Evolutionary conservation across 2,113 vertebrate species (phyloP).

Genomic region (Mustelus asterias): DNA sequence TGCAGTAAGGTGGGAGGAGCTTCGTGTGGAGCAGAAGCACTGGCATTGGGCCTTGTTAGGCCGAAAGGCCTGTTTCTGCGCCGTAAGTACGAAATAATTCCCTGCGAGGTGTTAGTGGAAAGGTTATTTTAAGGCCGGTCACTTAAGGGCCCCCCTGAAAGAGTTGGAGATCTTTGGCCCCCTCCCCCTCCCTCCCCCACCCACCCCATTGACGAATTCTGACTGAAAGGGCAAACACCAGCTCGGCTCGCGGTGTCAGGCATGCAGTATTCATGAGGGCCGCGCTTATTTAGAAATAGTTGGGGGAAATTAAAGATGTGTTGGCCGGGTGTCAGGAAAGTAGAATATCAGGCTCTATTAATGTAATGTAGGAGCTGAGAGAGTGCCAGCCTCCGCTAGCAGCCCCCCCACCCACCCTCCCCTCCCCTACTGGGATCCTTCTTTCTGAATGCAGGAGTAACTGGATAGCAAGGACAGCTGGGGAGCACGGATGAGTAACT

Average conservation of each 20-base stretch:
- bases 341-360: slow-evolving; percentile 32
- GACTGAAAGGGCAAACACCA: not conserved
- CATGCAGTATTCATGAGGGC: slow-evolving; percentile 1
- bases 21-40: too few relatives aligned
- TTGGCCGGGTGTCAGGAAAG: slow-evolving; percentile 21
- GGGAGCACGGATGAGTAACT: not conserved
- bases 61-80: not conserved
- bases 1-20: not conserved
- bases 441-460: slow-evolving; percentile 17
- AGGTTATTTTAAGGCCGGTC: not conserved
- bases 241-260: not conserved
- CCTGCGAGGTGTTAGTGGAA: not conserved
- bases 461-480: slow-evolving; percentile 21
- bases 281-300: slow-evolving; percentile 27
- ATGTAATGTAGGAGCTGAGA: slow-evolving; percentile 36
- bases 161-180: too few relatives aligned
- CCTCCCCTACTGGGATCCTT: not conserved
- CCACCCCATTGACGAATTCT: too few relatives aligned
- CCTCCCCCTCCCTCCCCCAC: too few relatives aligned
- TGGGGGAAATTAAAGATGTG: not conserved
- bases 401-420: too few relatives aligned
- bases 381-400: not conserved
- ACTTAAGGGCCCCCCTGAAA: not conserved
- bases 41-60: too few relatives aligned
- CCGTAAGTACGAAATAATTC: not conserved